Base-by-base conservation (phyloP, 35 echinoderm and acorn worm genomes). In the Acanthaster planci region DNA sequence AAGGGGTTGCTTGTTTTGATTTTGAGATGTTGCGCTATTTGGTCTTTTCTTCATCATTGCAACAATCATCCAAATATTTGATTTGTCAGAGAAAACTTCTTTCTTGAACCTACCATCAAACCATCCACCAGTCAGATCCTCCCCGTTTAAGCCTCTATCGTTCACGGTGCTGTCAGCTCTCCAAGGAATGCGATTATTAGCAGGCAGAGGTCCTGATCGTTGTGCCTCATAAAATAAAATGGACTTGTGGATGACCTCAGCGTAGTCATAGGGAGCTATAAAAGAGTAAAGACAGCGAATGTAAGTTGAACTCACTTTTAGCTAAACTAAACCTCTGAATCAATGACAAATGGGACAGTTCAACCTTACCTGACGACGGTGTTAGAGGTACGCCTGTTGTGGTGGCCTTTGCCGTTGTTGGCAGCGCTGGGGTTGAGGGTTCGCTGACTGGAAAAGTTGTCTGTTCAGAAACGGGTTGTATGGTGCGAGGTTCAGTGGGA, bases 221-320 rank as follows among this genome's bases (percentile, higher is more conserved):
- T 93, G 87, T n/a, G 92, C 87, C 52, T 89, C 92, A 60, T 89
- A 93, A 78, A 93, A 93, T n/a, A 89, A 38, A 37, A 89, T 93
- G 3, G 92, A 93, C 64, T 89, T 85, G n/a, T 76, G 56, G 8
- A 93, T 40, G 0, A 86, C 92, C 34, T 93, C 87, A 9, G 26
- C 55, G 34, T 93, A 93, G 39, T 85, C 58, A 52, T 76, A 92
- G 6, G 85, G 67, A 35, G 31, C 76, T 84, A 57, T 12, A 35
- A 37, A 35, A 78, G 21, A 76, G 15, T 40, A 40, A 1, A 40
- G 38, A 85, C 84, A 56, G 77, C 14, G 52, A 40, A 29, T 22
- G 37, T 35, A 75, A 76, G 36, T 4, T 27, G 37, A 64, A 42
- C 21, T 38, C 55, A 31, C 6, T 77, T 16, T 2, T 77, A 2